Base-by-base conservation (phyloP, 2,888 invertebrate genomes). In the Dryobotodes eremita region DNA sequence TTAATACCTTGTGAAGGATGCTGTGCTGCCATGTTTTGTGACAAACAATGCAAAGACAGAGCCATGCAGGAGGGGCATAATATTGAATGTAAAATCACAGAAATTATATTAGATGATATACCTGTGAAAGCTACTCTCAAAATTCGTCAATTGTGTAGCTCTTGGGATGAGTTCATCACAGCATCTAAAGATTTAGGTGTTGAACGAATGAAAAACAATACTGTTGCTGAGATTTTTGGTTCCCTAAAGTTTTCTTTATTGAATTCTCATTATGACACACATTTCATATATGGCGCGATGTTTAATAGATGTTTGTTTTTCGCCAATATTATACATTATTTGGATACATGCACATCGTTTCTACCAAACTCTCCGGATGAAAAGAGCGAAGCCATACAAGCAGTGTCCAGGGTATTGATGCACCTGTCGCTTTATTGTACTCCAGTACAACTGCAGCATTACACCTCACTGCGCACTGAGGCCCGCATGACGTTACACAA, bases 151-250 rank as follows among this genome's bases (percentile, higher is more conserved):
- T 53, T 80, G n/a, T 84, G 85, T 36, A n/a, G 31, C 23, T 84
- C 82, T 57, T 83, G 82, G 82, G 80, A 84, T n/a, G 82, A 85
- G n/a, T 80, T 83, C 26, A 85, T 83, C 26, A 23, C 59, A n/a
- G 85, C 75, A 59, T 84, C 83, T 10, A 15, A 84, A 42, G 62
- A 69, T 42, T 69, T 83, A 64, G 83, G 83, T 48, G 13, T 42
- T 48, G 68, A 75, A 20, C 53, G 75, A 48, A 71, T 80, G 68
- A 64, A 68, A 80, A 68, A 80, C 13, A 64, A 48, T 55, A 62
- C 71, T n/a, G 23, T 75, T 15, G 50, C 71, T 13, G 81, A 80
- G 17, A 75, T 83, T n/a, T 83, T 84, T 69, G 75, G 75, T 17
- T 23, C 46, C 10, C 36, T 83, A 26, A 83, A 84, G 53, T 84